These are phyloP conservation scores for Pseudonaja textilis DNA, from an alignment of 2,113 vertebrate species.

Conservation along the genomic window DNA sequence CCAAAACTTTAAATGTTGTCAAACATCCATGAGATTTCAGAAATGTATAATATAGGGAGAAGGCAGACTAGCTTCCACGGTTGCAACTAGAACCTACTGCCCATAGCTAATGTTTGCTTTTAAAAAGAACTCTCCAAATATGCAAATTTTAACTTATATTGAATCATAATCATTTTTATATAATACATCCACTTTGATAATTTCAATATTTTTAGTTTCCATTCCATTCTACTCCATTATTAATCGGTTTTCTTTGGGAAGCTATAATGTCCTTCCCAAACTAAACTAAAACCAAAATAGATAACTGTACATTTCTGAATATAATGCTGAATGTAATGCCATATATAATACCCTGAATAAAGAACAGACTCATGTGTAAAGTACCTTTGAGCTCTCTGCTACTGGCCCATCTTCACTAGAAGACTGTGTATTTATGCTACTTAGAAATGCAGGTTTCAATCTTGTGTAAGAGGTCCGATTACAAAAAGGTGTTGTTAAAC, in stretches of 20 bases:
- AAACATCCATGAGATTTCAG: background rate
- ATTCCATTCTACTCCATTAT: background rate
- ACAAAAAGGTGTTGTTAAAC: slow-evolving; percentile 73
- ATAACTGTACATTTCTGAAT: background rate
- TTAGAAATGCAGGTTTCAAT: slow-evolving; percentile 78
- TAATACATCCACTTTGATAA: background rate
- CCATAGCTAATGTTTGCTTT: background rate
- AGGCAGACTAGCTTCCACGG: background rate
- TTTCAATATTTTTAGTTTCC: background rate
- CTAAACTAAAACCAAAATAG: background rate
- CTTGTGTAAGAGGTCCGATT: slow-evolving; percentile 70
- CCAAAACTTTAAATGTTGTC: background rate
- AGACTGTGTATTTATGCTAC: slow-evolving; percentile 64
- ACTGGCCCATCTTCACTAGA: slow-evolving; percentile 59
- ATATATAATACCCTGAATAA: background rate
- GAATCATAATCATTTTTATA: background rate
- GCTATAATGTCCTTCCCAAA: background rate
- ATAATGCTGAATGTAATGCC: background rate
- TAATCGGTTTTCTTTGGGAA: background rate
- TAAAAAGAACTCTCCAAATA: background rate
- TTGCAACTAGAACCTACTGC: background rate
- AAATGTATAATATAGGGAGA: background rate
- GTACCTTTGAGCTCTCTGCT: slow-evolving; percentile 78
- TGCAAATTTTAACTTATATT: background rate
- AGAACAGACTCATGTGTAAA: slow-evolving; percentile 6